Base-by-base conservation (phyloP, 2,888 invertebrate species). In the Tenthredo notha region DNA sequence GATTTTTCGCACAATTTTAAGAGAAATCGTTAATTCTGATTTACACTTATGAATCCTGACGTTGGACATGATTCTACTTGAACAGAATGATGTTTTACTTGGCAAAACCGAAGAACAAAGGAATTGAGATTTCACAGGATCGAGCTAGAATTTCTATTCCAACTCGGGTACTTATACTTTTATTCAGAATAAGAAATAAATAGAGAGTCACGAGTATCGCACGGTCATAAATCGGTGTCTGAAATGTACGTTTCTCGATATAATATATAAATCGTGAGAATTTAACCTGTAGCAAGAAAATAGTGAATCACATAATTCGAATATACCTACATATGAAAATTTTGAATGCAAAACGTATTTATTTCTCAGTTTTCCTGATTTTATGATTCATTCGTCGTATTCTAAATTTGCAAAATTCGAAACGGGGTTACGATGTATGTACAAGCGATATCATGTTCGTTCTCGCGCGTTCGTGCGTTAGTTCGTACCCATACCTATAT, bases 171-270 rank as follows among this genome's bases (percentile, higher is more conserved):
- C 29, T 2, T 75, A 43, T 75, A 43, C 10, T 25, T 21, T 75
- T n/a, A 47, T 43, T 54, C 54, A 9, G 77, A 77, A 77, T 77
- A 25, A 77, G 50, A 33, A 77, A 77, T 77, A 77, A 33, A 77
- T 77, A 12, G 50, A 18, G 29, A 77, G 54, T 77, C 50, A 33
- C 50, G 77, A 50, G 77, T 25, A n/a, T 74, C 70, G 18, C 77
- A n/a, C 3, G 54, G 77, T 77, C 9, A 50, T 77, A 77, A 77
- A 77, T 77, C 54, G 33, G 12, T 37, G 50, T 50, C 54, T 50
- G 54, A 54, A 77, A 77, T 54, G 33, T 54, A 54, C 29, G 18
- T 77, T 77, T 29, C 54, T 54, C 47, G 54, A 77, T 77, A 54
- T 33, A 74, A 77, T 2, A 74, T 74, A 74, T 74, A 43, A 74